Evolutionary conservation across 2,888 invertebrate genomes (phyloP).

Genomic region (Odontomyia ornata): DNA sequence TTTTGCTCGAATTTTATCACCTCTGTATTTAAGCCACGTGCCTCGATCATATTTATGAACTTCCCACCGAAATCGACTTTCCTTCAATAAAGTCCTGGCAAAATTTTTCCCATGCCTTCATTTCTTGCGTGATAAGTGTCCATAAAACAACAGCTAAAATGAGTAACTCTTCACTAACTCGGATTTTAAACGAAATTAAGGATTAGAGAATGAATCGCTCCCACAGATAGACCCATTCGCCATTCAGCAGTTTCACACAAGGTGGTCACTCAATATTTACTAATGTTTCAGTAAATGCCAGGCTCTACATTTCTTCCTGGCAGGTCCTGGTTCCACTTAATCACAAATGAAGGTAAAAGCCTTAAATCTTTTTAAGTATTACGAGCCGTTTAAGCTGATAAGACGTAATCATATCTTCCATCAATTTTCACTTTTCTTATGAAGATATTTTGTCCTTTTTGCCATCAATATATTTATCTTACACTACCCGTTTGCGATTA

Average conservation of each 20-base stretch:
- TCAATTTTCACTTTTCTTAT: not conserved
- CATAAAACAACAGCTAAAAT: slow-evolving; percentile 55
- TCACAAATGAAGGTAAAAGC: not conserved
- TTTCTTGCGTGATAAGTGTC: slow-evolving; percentile 59
- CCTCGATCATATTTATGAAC: not conserved
- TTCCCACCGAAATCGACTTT: not conserved
- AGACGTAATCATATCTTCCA: slow-evolving; percentile 7
- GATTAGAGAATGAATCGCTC: not conserved
- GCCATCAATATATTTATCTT: slow-evolving; percentile 22
- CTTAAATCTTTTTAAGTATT: not conserved
- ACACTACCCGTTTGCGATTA: slow-evolving; percentile 4
- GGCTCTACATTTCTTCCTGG: not conserved
- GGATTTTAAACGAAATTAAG: not conserved
- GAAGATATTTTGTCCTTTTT: slow-evolving; percentile 29
- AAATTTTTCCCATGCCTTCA: slow-evolving; percentile 60
- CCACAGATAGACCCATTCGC: not conserved
- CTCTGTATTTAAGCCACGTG: slow-evolving; percentile 6
- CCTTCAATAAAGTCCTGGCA: not conserved
- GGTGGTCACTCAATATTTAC: not conserved
- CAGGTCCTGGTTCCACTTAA: slow-evolving; percentile 1
- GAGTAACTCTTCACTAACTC: not conserved
- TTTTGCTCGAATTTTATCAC: slow-evolving; percentile 17
- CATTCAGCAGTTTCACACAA: not conserved
- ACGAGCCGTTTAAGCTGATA: slow-evolving; percentile 14
- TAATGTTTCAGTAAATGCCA: not conserved